Evolutionary conservation across 92 coral and sea anemone species (phyloP), one percentile per base, ranked within the genome.

Genomic region (Heliopora coerulea): DNA sequence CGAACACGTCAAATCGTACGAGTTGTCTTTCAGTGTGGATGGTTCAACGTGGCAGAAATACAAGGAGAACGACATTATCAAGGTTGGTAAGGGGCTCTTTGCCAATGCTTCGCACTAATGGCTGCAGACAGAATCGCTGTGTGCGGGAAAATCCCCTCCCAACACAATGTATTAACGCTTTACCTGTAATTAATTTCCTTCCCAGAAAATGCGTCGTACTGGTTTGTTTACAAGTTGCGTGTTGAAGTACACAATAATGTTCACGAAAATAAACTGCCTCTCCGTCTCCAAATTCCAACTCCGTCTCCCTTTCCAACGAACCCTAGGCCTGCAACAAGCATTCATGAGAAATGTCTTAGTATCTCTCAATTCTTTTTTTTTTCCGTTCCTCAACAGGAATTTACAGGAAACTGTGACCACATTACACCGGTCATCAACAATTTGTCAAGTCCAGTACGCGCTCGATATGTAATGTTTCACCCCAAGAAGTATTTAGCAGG

Each of bases 331-430:
- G n/a, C n/a, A n/a, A n/a, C n/a, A n/a, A n/a, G n/a, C n/a, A n/a
- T n/a, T n/a, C n/a, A n/a, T n/a, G n/a, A n/a, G n/a, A n/a, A n/a
- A n/a, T n/a, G n/a, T n/a, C n/a, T n/a, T n/a, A n/a, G n/a, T n/a
- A n/a, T 62, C 8, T 27, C 35, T 33, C 15, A 49, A 37, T 56
- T 24, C 10, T 62, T 56, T 26, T 19, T 1, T 37, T 65, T 19
- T 61, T 54, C 84, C 89, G 78, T 87, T 44, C 56, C 88, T 3
- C 87, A 72, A 34, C n/a, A 46, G 52, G 52, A 8, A 46, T 46
- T 46, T n/a, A 46, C 52, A 6, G 97, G 97, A 33, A 91, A 91
- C 80, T 91, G 97, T 59, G 97, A 91, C 46, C 86, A 91, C 76
- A 83, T 88, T 49, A 88, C 97, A 0, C 97, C 97, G 37, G 97